Conservation (phyloP, 2,888 invertebrate species). For the Drosophila mimetica region DNA sequence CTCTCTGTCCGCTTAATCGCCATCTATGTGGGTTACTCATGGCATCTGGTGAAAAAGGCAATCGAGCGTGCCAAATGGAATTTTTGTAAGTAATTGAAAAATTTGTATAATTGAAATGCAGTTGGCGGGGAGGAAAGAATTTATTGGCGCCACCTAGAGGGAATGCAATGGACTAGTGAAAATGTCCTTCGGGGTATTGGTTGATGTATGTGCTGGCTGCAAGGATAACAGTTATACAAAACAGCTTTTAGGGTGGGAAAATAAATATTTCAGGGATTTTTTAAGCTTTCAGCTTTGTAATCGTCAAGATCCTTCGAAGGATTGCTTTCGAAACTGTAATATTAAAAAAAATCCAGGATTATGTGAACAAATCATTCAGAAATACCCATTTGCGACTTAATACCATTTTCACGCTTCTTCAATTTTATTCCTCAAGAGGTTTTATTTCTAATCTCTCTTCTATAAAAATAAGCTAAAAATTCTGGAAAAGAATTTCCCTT, state of each 20-base stretch:
- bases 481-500: slow-evolving; percentile 5
- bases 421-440: not conserved
- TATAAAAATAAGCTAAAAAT: not conserved
- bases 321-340: not conserved
- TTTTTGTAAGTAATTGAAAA: slow-evolving; percentile 42
- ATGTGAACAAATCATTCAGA: not conserved
- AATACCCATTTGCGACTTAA: no score
- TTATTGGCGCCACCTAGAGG: slow-evolving; percentile 19
- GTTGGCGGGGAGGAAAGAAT: not conserved
- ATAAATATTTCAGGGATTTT: not conserved
- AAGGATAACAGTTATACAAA: slow-evolving; percentile 12
- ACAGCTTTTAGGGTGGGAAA: not conserved
- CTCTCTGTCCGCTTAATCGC: slow-evolving; percentile 63
- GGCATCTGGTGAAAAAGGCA: slow-evolving; percentile 20
- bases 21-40: slow-evolving; percentile 71
- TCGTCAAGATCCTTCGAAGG: not conserved
- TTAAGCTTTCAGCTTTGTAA: not conserved
- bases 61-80: slow-evolving; percentile 39
- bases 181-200: slow-evolving; percentile 5
- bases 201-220: not conserved
- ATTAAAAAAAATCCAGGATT: not conserved
- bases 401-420: not conserved
- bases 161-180: not conserved
- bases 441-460: not conserved
- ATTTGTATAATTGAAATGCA: slow-evolving; percentile 26